Base-by-base conservation (phyloP, 2,113 vertebrate species). In the Anguilla rostrata region DNA sequence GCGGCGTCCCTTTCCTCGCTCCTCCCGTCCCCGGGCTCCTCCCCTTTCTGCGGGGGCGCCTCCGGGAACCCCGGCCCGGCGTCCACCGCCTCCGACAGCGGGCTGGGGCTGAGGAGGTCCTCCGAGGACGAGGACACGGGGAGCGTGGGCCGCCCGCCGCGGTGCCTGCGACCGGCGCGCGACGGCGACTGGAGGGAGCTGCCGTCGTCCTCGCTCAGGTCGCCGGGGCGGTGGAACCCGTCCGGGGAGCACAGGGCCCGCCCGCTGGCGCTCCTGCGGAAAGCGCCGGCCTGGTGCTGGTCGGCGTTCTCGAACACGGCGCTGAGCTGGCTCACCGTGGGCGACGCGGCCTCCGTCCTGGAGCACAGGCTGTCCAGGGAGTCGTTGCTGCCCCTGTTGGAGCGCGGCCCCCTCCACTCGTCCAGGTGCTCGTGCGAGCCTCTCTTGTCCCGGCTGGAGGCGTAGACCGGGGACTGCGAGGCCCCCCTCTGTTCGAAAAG, bases 341-440 rank as follows among this genome's bases (percentile, higher is more conserved):
- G 98, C 71, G 98, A 99, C 71, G 97, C 96, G 0, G 98, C 97
- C 89, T 99, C 98, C 0, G 97, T 97, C 89, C 98, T 94, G 82
- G 98, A 97, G 94, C 98, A 99, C 78, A 98, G 96, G 15, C 98
- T 99, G 90, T 99, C 98, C 94, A 99, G 90, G 11, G 98, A 99
- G 93, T 99, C 98, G 0, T 95, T 97, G 87, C 98, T 99, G 91
- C 98, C 98, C 92, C 98, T 92, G 85, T 97, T 97, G 91, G 97
- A 98, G 89, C 97, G 97, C 0, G 95, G 87, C 39, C 96, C 95
- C 87, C 95, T 96, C 96, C 97, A 98, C 7, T 99, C 98, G 12
- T 99, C 98, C 0, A 95, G 94, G 87, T 96, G 94, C 78, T 99
- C 98, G 2, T 90, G 95, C 84, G 97, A 97, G 82, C 93, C 89